A percentile compares a stretch with the other conserved stretches of the same genome.
phyloP scores from a whole-genome alignment of 1,140 invertebrate species.

The Arion vulgaris region DNA sequence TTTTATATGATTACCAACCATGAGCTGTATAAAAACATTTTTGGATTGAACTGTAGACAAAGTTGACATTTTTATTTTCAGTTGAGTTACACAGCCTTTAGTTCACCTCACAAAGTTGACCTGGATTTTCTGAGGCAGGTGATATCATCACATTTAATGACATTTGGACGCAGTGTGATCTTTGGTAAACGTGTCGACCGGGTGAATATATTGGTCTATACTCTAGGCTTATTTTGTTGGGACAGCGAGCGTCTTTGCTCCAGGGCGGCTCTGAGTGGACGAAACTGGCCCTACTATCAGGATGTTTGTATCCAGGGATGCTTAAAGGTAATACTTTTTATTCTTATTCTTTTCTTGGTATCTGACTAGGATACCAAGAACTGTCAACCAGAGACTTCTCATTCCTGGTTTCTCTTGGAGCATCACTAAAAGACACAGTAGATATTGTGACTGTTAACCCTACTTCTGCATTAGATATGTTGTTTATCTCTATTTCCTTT shows the following conservation, averaged over 20 bases:
- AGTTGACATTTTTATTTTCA: slow-evolving; percentile 38
- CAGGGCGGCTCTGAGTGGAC: slow-evolving; percentile 48
- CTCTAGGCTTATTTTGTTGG: slow-evolving; percentile 62
- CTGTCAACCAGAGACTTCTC: too few relatives aligned
- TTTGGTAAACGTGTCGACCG: slow-evolving; percentile 52
- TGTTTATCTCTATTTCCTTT: too few relatives aligned
- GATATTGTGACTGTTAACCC: too few relatives aligned
- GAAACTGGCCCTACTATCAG: slow-evolving; percentile 57
- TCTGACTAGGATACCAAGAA: too few relatives aligned
- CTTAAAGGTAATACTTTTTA: slow-evolving; percentile 44
- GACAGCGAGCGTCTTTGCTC: slow-evolving; percentile 54
- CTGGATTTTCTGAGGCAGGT: slow-evolving; percentile 54
- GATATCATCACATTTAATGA: slow-evolving; percentile 65
- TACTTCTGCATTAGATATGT: too few relatives aligned
- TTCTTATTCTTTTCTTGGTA: too few relatives aligned
- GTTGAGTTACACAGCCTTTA: slow-evolving; percentile 57
- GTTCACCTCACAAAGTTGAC: slow-evolving; percentile 54
- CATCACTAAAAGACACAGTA: too few relatives aligned
- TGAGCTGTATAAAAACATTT: too few relatives aligned
- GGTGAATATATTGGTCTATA: slow-evolving; percentile 61
- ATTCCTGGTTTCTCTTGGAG: too few relatives aligned
- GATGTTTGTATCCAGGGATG: slow-evolving; percentile 58
- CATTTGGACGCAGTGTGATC: slow-evolving; percentile 60
- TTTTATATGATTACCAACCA: too few relatives aligned
- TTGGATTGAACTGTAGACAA: slow-evolving; percentile 9